These are phyloP conservation scores for Atopsyche davidsoni DNA, from an alignment of 1,140 invertebrate species.

Conservation along the genomic window DNA sequence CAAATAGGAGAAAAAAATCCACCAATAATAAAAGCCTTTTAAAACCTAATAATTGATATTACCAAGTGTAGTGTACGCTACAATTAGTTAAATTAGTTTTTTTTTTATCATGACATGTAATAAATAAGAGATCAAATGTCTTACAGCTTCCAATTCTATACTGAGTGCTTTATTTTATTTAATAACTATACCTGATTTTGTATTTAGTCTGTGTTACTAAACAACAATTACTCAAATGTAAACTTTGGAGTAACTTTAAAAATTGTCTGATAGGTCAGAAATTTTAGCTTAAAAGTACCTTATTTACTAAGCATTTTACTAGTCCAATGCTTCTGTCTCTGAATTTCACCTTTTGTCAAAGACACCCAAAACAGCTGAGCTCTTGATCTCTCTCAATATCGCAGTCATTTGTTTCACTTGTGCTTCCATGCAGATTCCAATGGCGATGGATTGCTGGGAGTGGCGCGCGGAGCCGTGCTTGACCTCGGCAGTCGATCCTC, in stretches of 20 bases:
- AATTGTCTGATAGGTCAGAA: conserved; percentile 32
- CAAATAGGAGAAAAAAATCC: too few relatives aligned
- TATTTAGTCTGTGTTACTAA: too few relatives aligned
- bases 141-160: too few relatives aligned
- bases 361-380: background rate
- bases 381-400: conserved; percentile 32
- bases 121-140: too few relatives aligned
- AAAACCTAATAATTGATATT: too few relatives aligned
- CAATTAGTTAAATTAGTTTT: too few relatives aligned
- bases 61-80: too few relatives aligned
- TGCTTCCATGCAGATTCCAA: conserved; percentile 8
- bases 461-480: conserved; percentile 36
- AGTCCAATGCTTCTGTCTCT: background rate
- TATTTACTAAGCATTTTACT: conserved; percentile 14
- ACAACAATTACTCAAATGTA: too few relatives aligned
- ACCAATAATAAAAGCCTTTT: too few relatives aligned
- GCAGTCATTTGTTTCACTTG: conserved; percentile 9
- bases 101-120: too few relatives aligned
- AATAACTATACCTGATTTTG: too few relatives aligned
- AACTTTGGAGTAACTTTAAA: background rate
- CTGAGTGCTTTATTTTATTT: too few relatives aligned
- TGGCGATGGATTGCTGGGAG: conserved; percentile 35
- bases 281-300: conserved; percentile 40
- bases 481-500: conserved; percentile 47
- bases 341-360: background rate